These are phyloP conservation scores for Coregonus suidteri DNA, from an alignment of 2,797 vertebrate genomes.

Conservation along the genomic window DNA sequence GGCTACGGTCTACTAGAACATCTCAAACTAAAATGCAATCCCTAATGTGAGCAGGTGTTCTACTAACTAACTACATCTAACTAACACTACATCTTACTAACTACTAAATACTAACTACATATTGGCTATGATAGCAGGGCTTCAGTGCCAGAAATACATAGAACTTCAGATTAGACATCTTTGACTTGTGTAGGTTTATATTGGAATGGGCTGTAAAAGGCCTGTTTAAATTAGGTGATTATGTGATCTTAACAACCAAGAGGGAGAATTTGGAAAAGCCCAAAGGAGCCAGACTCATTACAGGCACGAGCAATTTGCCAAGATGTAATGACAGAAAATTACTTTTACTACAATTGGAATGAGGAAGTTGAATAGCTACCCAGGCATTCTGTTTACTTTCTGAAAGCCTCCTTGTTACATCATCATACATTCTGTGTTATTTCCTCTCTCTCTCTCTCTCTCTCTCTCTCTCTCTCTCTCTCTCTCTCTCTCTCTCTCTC, in stretches of 20 bases:
- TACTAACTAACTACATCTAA: too few relatives aligned
- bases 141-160: too few relatives aligned
- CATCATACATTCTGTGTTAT: neutral
- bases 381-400: neutral
- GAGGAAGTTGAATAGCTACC: neutral
- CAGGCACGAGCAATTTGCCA: slow-evolving; percentile 20
- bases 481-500: slow-evolving; percentile 13
- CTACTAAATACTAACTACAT: too few relatives aligned
- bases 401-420: neutral
- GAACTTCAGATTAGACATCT: too few relatives aligned
- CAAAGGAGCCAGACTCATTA: slow-evolving; percentile 29
- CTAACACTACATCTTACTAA: too few relatives aligned
- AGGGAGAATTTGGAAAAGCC: slow-evolving; percentile 31
- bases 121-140: too few relatives aligned
- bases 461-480: slow-evolving; percentile 10
- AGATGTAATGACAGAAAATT: slow-evolving; percentile 10
- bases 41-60: too few relatives aligned
- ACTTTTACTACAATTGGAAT: neutral
- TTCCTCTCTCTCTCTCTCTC: neutral
- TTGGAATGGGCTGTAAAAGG: neutral
- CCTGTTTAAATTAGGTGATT: slow-evolving; percentile 32
- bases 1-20: too few relatives aligned
- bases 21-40: too few relatives aligned
- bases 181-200: neutral
- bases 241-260: slow-evolving; percentile 38